These are phyloP conservation scores for Aplysina aerophoba DNA, from an alignment of 37 sponge, comb jelly and placozoan genomes.

Conservation along the genomic window DNA sequence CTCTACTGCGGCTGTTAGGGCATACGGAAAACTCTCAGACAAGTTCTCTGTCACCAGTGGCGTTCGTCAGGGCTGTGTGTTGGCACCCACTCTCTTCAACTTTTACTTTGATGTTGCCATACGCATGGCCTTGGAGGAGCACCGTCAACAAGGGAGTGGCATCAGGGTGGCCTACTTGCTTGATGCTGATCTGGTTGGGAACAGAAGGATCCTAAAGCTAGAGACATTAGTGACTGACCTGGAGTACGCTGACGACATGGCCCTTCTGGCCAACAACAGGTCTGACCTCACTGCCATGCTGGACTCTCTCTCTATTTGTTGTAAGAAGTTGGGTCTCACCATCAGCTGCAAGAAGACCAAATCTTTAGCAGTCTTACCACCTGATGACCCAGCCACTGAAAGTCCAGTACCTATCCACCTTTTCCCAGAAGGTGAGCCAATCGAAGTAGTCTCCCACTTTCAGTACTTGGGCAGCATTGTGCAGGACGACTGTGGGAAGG, in stretches of 20 bases:
- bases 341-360: constrained; percentile 10
- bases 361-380: neutral
- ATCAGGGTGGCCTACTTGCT: neutral
- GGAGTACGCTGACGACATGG: constrained; percentile 24
- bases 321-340: constrained; percentile 11
- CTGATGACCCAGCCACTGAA: too few relatives aligned
- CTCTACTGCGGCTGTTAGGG: constrained; percentile 7
- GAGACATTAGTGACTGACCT: neutral
- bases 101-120: constrained; percentile 13
- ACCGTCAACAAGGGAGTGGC: neutral
- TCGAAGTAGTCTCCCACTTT: too few relatives aligned
- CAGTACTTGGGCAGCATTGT: too few relatives aligned
- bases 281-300: constrained; percentile 3
- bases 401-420: too few relatives aligned
- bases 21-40: constrained; percentile 1
- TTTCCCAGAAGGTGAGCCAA: too few relatives aligned
- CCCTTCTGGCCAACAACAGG: neutral
- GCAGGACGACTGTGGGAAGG: too few relatives aligned
- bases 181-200: neutral
- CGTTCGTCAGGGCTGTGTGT: constrained; percentile 7
- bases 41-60: neutral
- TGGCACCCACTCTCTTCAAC: constrained; percentile 20
- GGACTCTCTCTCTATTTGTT: neutral
- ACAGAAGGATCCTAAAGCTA: neutral
- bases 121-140: neutral